Conservation (phyloP, 2,888 invertebrate genomes). For the Sarcophaga subvicina region DNA sequence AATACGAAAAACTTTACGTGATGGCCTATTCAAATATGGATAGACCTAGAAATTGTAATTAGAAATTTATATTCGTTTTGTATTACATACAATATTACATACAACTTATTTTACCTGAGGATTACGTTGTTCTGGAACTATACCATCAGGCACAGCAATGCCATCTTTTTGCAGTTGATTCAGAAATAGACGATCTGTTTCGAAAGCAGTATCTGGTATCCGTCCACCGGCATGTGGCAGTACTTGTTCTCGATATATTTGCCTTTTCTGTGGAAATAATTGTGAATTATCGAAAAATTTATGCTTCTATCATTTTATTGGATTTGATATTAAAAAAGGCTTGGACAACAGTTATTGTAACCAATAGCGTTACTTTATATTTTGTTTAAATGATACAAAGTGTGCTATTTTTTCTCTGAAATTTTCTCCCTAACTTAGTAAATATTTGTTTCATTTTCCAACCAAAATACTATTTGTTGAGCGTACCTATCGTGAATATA, state of each 20-base stretch:
- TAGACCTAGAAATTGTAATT: slow-evolving; percentile 75
- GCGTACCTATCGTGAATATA: too few relatives aligned
- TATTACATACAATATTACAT: background rate
- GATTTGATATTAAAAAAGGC: background rate
- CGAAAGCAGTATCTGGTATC: slow-evolving; percentile 85
- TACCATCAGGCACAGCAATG: slow-evolving; percentile 84
- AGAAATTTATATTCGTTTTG: background rate
- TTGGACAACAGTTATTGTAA: too few relatives aligned
- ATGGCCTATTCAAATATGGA: slow-evolving; percentile 78
- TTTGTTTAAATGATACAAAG: too few relatives aligned
- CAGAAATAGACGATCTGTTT: slow-evolving; percentile 84
- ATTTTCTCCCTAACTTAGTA: too few relatives aligned
- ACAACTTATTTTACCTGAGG: slow-evolving; percentile 77
- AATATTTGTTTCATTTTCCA: too few relatives aligned
- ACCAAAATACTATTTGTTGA: too few relatives aligned
- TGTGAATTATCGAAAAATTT: background rate
- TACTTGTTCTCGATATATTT: slow-evolving; percentile 86
- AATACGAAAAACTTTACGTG: slow-evolving; percentile 81
- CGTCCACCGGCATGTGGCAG: slow-evolving; percentile 85
- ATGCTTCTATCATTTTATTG: background rate
- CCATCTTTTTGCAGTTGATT: slow-evolving; percentile 86
- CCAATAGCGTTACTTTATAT: too few relatives aligned
- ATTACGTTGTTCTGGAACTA: slow-evolving; percentile 83
- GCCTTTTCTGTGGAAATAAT: slow-evolving; percentile 83
- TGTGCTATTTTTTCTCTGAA: too few relatives aligned